These are phyloP conservation scores for Turdus rufiventris DNA, from an alignment of 2,113 vertebrate species.

Conservation along the genomic window DNA sequence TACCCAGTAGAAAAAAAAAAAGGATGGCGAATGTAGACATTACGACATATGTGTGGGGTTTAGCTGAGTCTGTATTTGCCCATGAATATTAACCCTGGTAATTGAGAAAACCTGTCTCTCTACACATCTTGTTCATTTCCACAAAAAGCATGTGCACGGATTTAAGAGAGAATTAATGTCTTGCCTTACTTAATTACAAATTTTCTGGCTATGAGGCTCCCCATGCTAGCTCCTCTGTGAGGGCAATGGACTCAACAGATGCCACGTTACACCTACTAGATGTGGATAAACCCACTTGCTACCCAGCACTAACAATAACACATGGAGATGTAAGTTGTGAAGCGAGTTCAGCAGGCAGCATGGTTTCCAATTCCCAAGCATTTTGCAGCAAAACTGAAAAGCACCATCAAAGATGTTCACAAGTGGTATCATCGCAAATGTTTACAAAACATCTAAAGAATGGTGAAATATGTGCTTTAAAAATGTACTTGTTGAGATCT, in stretches of 20 bases:
- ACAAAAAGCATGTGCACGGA: constrained; percentile 49
- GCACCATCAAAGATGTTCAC: constrained; percentile 57
- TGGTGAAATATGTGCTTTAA: constrained; percentile 50
- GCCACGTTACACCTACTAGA: constrained; percentile 22
- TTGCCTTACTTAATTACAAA: constrained; percentile 57
- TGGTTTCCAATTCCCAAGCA: constrained; percentile 36
- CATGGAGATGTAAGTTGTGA: constrained; percentile 38
- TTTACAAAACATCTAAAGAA: constrained; percentile 60
- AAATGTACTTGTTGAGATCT: constrained; percentile 31
- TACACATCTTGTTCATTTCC: constrained; percentile 57
- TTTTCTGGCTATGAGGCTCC: constrained; percentile 31
- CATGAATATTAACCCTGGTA: constrained; percentile 64
- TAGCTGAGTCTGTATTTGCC: constrained; percentile 63
- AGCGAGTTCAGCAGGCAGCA: constrained; percentile 48
- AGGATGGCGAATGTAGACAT: constrained; percentile 52
- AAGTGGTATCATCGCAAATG: constrained; percentile 47
- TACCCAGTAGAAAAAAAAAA: constrained; percentile 49
- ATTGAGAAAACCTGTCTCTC: constrained; percentile 41
- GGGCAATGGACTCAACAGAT: constrained; percentile 43
- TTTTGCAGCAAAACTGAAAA: constrained; percentile 59
- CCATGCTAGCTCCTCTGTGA: neutral
- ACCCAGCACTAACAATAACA: constrained; percentile 41
- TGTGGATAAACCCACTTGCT: constrained; percentile 19
- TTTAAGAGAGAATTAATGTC: constrained; percentile 48
- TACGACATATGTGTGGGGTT: constrained; percentile 65